A percentile compares a stretch with the other conserved stretches of the same genome.
Evolutionary conservation across 2,113 vertebrate species (phyloP).

Genomic region (Natator depressus): DNA sequence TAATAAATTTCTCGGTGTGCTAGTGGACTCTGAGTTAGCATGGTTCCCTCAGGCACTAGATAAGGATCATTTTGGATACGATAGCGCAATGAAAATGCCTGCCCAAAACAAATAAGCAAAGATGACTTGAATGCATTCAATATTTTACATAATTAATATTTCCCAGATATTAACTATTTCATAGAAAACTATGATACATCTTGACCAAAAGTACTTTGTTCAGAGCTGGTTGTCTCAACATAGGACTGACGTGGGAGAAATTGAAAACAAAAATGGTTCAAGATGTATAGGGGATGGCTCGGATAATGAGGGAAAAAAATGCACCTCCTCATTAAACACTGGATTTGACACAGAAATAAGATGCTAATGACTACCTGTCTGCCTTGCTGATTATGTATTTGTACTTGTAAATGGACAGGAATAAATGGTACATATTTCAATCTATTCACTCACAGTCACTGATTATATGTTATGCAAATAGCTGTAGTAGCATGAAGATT

Average conservation of each 20-base stretch:
- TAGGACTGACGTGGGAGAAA: neutral
- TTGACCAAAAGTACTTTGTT: neutral
- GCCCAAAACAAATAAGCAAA: conserved; percentile 53
- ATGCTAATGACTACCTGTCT: neutral
- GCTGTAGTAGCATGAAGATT: conserved; percentile 49
- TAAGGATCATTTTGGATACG: conserved; percentile 19
- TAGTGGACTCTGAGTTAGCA: conserved; percentile 19
- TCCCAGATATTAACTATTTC: neutral
- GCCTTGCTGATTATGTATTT: conserved; percentile 21
- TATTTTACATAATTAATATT: neutral
- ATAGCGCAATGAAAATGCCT: conserved; percentile 27
- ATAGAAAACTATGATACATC: neutral
- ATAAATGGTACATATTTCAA: conserved; percentile 29
- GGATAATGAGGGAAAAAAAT: neutral
- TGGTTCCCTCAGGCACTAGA: conserved; percentile 19
- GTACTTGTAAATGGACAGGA: neutral
- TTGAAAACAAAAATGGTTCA: neutral
- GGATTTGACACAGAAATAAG: neutral
- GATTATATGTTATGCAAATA: conserved; percentile 26
- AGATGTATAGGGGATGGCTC: neutral
- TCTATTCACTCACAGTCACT: conserved; percentile 19
- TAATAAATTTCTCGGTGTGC: neutral
- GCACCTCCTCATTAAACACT: neutral
- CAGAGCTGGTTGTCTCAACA: neutral
- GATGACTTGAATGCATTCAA: neutral